phyloP scores from a whole-genome alignment of 2,797 vertebrate species.

The Cynopterus sphinx region DNA sequence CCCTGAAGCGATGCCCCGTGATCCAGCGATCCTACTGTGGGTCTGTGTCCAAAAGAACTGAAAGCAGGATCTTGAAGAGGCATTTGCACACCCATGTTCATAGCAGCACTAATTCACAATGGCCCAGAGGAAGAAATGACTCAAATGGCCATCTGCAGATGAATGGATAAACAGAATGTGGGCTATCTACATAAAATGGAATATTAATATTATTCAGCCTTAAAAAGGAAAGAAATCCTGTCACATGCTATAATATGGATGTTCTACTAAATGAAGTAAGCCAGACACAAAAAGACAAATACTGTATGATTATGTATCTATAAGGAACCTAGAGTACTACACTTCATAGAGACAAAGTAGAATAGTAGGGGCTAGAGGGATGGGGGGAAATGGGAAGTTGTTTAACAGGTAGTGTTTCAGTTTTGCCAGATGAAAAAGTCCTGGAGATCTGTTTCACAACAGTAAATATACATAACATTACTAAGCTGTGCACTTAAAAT shows the following conservation, averaged over 20 bases:
- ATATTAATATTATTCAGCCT: background rate
- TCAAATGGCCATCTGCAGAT: background rate
- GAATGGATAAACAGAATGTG: background rate
- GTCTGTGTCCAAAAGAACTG: background rate
- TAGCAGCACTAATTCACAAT: background rate
- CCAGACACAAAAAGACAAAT: background rate
- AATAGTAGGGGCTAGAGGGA: background rate
- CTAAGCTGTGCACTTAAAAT: background rate
- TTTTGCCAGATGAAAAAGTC: conserved; percentile 12
- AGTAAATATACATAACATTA: background rate
- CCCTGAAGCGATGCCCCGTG: background rate
- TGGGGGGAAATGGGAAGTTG: background rate
- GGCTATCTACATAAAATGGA: background rate
- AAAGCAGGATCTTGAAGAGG: background rate
- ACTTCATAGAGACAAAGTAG: background rate
- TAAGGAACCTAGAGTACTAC: background rate
- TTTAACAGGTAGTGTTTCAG: background rate
- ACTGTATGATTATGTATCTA: background rate
- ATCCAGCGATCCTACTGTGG: background rate
- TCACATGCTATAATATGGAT: background rate
- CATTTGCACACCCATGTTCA: background rate
- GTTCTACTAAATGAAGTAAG: background rate
- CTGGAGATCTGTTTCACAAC: conserved; percentile 13
- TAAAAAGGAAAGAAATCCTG: background rate
- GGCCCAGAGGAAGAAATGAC: background rate